These are phyloP conservation scores for Diceros bicornis DNA, from an alignment of 2,797 vertebrate species.

Conservation along the genomic window DNA sequence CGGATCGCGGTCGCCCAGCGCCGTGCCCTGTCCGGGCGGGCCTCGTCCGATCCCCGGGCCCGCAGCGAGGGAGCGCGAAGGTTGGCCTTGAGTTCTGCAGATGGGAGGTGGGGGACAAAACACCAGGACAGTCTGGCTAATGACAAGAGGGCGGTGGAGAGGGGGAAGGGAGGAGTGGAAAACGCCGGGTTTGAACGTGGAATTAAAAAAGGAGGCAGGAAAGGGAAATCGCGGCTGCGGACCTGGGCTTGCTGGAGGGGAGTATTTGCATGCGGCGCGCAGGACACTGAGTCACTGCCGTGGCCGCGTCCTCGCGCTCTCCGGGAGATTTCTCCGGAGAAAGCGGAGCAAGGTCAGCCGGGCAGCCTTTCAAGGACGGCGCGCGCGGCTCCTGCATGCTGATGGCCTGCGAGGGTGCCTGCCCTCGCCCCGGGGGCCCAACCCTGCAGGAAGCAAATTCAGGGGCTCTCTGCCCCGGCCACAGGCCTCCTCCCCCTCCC, in stretches of 20 bases:
- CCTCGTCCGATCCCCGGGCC: constrained; percentile 72
- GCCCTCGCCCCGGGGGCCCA: constrained; percentile 75
- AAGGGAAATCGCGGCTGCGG: constrained; percentile 14
- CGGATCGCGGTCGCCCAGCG: constrained; percentile 36
- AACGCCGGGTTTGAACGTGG: constrained; percentile 34
- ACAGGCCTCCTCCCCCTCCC: constrained; percentile 9
- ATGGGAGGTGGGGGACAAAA: background rate
- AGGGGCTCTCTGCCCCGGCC: constrained; percentile 15
- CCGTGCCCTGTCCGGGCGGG: constrained; percentile 74
- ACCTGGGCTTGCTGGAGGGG: background rate
- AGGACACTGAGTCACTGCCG: constrained; percentile 75
- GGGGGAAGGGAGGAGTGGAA: constrained; percentile 8
- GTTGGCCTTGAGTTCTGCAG: constrained; percentile 77
- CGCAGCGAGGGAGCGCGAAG: constrained; percentile 74
- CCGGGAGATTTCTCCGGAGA: constrained; percentile 77
- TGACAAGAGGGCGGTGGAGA: constrained; percentile 58
- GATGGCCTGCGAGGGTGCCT: constrained; percentile 84
- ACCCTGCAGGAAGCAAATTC: constrained; percentile 76
- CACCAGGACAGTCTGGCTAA: constrained; percentile 68
- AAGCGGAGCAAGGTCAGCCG: constrained; percentile 93
- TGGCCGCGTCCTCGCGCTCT: constrained; percentile 72
- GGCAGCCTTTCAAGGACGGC: constrained; percentile 90
- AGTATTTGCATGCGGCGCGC: constrained; percentile 76
- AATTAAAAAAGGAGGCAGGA: background rate
- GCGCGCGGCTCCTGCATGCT: constrained; percentile 82